Evolutionary conservation across 2,113 vertebrate species (phyloP).

Genomic region (Neodontobutis hainanensis): DNA sequence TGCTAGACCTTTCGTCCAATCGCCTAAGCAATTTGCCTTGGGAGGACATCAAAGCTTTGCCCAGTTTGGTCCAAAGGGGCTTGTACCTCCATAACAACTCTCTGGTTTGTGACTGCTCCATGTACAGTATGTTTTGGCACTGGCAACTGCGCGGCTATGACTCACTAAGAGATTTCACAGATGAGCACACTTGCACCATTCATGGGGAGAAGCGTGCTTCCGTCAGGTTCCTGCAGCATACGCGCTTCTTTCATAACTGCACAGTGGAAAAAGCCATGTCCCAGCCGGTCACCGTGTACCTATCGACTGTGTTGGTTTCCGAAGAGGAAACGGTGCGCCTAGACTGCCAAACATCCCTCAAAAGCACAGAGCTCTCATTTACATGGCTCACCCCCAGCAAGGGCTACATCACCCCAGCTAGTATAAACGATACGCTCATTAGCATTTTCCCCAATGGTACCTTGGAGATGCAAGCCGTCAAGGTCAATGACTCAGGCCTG

Average conservation of each 20-base stretch:
- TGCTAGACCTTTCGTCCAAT: conserved; percentile 94
- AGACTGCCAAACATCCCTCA: conserved; percentile 82
- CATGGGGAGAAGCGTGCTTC: conserved; percentile 73
- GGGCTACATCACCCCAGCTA: conserved; percentile 74
- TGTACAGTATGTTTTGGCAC: conserved; percentile 85
- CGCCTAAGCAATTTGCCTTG: conserved; percentile 83
- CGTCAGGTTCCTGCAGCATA: conserved; percentile 82
- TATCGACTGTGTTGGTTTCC: conserved; percentile 71
- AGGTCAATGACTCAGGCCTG: conserved; percentile 85
- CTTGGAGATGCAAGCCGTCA: conserved; percentile 82
- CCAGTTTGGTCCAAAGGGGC: conserved; percentile 83
- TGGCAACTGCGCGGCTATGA: conserved; percentile 86
- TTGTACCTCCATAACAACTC: conserved; percentile 95
- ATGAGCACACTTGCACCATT: conserved; percentile 85
- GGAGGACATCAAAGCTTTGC: conserved; percentile 84
- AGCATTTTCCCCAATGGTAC: conserved; percentile 86
- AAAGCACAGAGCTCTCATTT: conserved; percentile 74
- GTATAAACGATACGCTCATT: conserved; percentile 79
- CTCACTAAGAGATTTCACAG: conserved; percentile 83
- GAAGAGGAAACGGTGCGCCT: conserved; percentile 82
- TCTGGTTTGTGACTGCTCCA: conserved; percentile 86
- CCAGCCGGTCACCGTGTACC: conserved; percentile 56
- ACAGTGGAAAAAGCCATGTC: conserved; percentile 46
- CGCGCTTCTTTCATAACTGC: conserved; percentile 86
- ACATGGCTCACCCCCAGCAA: conserved; percentile 86